Evolutionary conservation across 2,888 invertebrate species (phyloP), one percentile per base, ranked within the genome.

Genomic region (Pammene aurita): DNA sequence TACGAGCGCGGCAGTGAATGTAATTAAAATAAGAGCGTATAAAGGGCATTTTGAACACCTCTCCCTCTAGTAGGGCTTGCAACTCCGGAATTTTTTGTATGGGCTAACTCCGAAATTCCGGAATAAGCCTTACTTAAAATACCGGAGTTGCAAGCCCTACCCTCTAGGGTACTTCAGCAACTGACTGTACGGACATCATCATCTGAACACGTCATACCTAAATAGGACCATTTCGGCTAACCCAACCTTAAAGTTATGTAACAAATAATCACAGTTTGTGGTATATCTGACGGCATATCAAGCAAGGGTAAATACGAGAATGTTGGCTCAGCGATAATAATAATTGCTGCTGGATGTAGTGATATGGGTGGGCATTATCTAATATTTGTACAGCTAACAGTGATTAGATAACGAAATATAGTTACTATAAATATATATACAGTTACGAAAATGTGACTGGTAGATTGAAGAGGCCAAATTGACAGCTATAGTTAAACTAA

Each of bases 281-380:
- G 72, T 67, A 67, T 74, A 75, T 76, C 79, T 78, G 75, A 73
- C 79, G 76, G 79, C 78, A 84, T 87, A 86, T 82, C 79, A 84
- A 82, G 80, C 81, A 82, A 87, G 85, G 72, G 72, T 66, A 72
- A 72, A 73, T 73, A 72, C 66, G 62, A 69, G 69, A 46, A 38
- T 72, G 72, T 90, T 88, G 74, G 85, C 83, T 85, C 78, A 84
- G 74, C 80, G 91, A 91, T 91, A 90, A 86, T 84, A 87, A 88
- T 90, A 90, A 90, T 90, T 90, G 90, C 91, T 87, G 89, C 87
- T 90, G 89, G 87, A 84, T 88, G 84, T 82, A 78, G 73, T 77
- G 88, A 87, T 87, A 88, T 87, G 81, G 79, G 80, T 78, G 75
- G 72, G 74, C 81, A 85, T 89, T 91, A 90, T 90, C 90, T 90